Percentiles rank a stretch among this genome's conserved stretches.
Evolutionary conservation across 1,140 invertebrate genomes (phyloP).

Genomic region (Ooceraea biroi): DNA sequence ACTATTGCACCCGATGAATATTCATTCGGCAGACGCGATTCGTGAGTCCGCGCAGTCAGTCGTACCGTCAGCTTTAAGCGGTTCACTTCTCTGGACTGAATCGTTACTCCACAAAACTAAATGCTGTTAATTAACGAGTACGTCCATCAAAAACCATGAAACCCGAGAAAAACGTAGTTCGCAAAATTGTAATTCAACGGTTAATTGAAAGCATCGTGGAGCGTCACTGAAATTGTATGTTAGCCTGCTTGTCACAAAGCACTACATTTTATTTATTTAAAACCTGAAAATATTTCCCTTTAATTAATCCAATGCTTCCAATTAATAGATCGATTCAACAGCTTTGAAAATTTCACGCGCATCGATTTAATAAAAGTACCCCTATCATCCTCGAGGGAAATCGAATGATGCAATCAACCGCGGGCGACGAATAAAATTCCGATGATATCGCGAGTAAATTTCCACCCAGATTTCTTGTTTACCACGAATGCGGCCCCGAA

Average conservation of each 20-base stretch:
- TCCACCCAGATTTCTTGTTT: neutral
- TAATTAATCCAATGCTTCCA: too few relatives aligned
- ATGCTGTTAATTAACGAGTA: slow-evolving; percentile 6
- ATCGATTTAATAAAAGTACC: neutral
- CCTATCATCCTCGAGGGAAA: neutral
- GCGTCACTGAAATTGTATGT: too few relatives aligned
- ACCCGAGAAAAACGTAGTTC: neutral
- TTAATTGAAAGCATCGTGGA: neutral
- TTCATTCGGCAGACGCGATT: neutral
- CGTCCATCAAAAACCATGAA: neutral
- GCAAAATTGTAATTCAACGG: neutral
- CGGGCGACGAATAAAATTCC: too few relatives aligned
- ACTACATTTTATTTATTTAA: neutral
- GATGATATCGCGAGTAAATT: neutral
- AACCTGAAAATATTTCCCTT: too few relatives aligned
- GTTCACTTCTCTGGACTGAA: neutral
- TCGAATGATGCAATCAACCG: neutral
- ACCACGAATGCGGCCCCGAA: neutral
- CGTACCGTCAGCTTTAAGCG: neutral
- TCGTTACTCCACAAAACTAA: neutral
- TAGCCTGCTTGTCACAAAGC: too few relatives aligned
- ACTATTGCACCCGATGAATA: slow-evolving; percentile 24
- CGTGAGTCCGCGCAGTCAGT: slow-evolving; percentile 19
- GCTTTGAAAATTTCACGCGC: too few relatives aligned
- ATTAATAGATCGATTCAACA: too few relatives aligned